Evolutionary conservation across 2,113 vertebrate species (phyloP).

Genomic region (Mystacornis crossleyi): DNA sequence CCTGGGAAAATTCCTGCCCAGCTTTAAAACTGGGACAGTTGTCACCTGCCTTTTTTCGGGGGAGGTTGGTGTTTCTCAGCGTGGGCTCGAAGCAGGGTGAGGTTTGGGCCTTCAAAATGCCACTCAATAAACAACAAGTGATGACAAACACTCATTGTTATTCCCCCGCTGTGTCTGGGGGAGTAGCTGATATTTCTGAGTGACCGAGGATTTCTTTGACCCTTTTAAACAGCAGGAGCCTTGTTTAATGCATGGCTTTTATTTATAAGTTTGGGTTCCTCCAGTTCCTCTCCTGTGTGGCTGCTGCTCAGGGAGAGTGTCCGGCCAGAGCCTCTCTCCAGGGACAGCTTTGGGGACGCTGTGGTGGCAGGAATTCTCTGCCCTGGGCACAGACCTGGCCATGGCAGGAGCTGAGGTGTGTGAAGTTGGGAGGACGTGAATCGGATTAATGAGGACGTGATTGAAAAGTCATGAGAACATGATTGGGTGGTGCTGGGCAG

Average conservation of each 20-base stretch:
- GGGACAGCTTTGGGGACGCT: background rate
- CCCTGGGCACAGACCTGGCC: background rate
- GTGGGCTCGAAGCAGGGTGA: background rate
- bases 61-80: background rate
- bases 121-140: background rate
- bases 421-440: accelerated
- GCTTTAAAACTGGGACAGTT: background rate
- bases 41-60: background rate
- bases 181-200: slow-evolving; percentile 9
- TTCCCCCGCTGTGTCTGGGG: background rate
- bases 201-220: slow-evolving; percentile 30
- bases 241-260: slow-evolving; percentile 58
- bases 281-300: background rate
- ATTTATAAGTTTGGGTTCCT: slow-evolving; percentile 35
- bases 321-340: accelerated
- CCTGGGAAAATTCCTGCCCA: background rate
- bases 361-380: background rate
- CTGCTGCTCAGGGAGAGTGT: background rate
- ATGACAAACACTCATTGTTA: background rate
- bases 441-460: background rate
- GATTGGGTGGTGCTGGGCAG: background rate
- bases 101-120: background rate
- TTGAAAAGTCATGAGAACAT: background rate
- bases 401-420: background rate
- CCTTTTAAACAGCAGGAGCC: slow-evolving; percentile 5